Conservation (phyloP, 2,888 invertebrate species). For the Morpho helenor region DNA sequence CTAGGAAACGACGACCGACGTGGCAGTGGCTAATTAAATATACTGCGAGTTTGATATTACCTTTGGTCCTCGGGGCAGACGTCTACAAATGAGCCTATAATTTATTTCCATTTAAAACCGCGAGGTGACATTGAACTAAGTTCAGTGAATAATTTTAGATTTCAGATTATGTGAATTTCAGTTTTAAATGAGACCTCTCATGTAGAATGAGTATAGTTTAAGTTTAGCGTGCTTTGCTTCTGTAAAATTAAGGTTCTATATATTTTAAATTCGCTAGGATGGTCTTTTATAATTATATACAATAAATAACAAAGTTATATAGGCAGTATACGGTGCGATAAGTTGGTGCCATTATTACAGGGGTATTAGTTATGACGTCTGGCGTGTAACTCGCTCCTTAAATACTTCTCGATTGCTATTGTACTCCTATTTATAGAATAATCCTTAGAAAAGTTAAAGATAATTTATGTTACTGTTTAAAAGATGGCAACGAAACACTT, state of each 20-base stretch:
- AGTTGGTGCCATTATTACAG: conserved; percentile 80
- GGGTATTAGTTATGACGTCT: conserved; percentile 69
- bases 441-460: conserved; percentile 13
- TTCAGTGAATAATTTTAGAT: conserved; percentile 57
- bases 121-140: conserved; percentile 70
- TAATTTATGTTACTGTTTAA: not conserved
- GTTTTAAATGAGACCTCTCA: conserved; percentile 64
- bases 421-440: conserved; percentile 17
- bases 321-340: conserved; percentile 79
- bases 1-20: conserved; percentile 56
- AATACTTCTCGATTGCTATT: conserved; percentile 31
- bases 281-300: conserved; percentile 70
- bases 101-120: conserved; percentile 67
- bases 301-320: conserved; percentile 71
- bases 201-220: conserved; percentile 71
- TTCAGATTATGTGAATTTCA: conserved; percentile 59
- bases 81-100: conserved; percentile 65
- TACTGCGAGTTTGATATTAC: conserved; percentile 27
- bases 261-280: conserved; percentile 71
- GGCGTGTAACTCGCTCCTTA: conserved; percentile 53
- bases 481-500: no score
- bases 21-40: conserved; percentile 50
- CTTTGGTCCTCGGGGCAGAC: conserved; percentile 41
- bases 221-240: conserved; percentile 79
- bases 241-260: conserved; percentile 76